These are phyloP conservation scores for Chlorodrepanis virens DNA, from an alignment of 2,113 vertebrate species.

Conservation along the genomic window DNA sequence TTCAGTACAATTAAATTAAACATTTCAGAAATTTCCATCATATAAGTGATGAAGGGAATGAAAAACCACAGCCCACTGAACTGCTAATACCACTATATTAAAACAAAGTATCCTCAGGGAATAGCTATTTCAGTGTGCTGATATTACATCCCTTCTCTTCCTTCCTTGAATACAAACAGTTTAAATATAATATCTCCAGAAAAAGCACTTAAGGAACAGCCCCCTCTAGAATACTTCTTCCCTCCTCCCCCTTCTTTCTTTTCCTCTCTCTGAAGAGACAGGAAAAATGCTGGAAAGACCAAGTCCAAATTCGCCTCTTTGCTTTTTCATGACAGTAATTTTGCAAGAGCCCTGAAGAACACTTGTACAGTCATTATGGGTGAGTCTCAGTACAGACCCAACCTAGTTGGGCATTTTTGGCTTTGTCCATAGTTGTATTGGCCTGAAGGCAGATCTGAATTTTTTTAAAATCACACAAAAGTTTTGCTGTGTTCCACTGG, in stretches of 20 bases:
- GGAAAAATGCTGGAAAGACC: neutral
- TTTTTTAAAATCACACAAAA: neutral
- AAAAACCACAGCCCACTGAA: slow-evolving; percentile 9
- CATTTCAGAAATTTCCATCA: slow-evolving; percentile 21
- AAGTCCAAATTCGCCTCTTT: neutral
- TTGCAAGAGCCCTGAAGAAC: neutral
- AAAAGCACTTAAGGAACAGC: neutral
- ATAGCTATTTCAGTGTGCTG: neutral
- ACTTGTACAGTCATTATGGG: neutral
- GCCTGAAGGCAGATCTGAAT: neutral
- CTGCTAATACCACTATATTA: neutral
- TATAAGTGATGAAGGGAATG: slow-evolving; percentile 9
- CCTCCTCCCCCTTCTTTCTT: neutral
- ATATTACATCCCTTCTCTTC: slow-evolving; percentile 12
- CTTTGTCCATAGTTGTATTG: neutral
- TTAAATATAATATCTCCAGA: neutral
- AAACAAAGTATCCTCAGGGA: slow-evolving; percentile 24
- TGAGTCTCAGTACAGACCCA: neutral
- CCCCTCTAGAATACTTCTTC: neutral
- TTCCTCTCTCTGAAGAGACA: neutral
- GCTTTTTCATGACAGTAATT: neutral
- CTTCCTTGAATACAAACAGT: slow-evolving; percentile 48
- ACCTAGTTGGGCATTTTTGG: neutral
- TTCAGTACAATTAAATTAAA: slow-evolving; percentile 26
- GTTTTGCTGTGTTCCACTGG: neutral